phyloP scores from a whole-genome alignment of 37 sponge, comb jelly and placozoan genomes.

The Cliona cf. orientalis region DNA sequence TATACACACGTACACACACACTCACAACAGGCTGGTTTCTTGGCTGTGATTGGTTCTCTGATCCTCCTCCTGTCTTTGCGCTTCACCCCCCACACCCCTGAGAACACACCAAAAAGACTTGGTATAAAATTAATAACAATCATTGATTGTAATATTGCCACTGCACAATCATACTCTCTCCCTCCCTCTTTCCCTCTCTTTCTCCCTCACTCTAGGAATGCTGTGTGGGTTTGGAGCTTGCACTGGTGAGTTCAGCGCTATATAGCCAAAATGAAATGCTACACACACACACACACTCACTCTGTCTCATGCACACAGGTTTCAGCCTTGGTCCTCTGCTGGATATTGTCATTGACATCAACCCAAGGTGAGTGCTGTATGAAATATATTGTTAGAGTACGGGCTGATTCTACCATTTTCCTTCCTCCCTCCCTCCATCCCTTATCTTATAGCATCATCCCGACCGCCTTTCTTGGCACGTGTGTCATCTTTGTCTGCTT shows the following conservation, averaged over 20 bases:
- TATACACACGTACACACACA: conserved; percentile 48
- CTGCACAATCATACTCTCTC: neutral
- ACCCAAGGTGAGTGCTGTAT: conserved; percentile 38
- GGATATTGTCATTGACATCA: conserved; percentile 41
- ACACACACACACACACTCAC: neutral
- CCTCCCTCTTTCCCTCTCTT: neutral
- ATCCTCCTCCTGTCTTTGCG: conserved; percentile 27
- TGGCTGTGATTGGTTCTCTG: conserved; percentile 58
- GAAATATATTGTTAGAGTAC: neutral
- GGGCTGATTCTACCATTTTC: neutral
- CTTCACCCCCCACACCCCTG: conserved; percentile 41
- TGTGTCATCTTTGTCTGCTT: conserved; percentile 58
- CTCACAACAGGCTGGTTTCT: conserved; percentile 12
- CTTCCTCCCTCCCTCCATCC: conserved; percentile 8
- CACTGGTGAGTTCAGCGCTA: conserved; percentile 38
- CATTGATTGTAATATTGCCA: neutral
- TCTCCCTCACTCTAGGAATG: conserved; percentile 25
- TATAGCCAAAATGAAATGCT: too few species aligned
- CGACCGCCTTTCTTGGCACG: conserved; percentile 75
- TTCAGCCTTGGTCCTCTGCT: conserved; percentile 61
- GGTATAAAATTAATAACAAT: conserved; percentile 18
- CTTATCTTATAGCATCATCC: conserved; percentile 55
- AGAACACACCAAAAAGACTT: conserved; percentile 58
- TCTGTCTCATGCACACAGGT: conserved; percentile 1
- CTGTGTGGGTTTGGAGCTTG: conserved; percentile 66